Percentiles rank a stretch among this genome's conserved stretches.
Evolutionary conservation across 30 jellyfish, hydroid and myxozoan species (phyloP).

Genomic region (Aurelia sp.): DNA sequence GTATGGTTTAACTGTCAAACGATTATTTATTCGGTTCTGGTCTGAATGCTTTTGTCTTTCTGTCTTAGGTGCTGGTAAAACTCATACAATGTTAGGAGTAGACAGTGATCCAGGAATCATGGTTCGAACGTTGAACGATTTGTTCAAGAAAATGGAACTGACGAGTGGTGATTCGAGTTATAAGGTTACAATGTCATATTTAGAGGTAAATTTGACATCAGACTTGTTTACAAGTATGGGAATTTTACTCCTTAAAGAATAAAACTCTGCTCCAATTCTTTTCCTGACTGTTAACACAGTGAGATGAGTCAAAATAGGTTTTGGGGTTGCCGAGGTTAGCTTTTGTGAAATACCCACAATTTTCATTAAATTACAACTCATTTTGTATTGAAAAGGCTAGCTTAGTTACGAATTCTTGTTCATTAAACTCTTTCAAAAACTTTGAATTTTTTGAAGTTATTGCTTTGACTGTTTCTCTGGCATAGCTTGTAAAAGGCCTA

Average conservation of each 20-base stretch:
- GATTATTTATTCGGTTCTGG: too few relatives aligned
- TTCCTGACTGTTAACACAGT: too few relatives aligned
- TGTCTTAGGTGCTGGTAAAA: constrained; percentile 95
- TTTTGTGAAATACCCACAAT: background rate
- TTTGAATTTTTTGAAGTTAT: too few relatives aligned
- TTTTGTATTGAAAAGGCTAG: background rate
- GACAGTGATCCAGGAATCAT: constrained; percentile 98
- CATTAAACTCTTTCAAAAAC: background rate
- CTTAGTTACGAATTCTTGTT: too few relatives aligned
- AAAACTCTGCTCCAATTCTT: too few relatives aligned
- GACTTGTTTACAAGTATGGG: background rate
- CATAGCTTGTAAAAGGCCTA: too few relatives aligned
- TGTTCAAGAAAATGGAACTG: constrained; percentile 83
- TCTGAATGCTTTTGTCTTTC: too few relatives aligned
- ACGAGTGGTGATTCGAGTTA: constrained; percentile 85
- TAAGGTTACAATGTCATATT: constrained; percentile 90
- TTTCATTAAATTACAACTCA: background rate
- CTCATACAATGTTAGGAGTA: constrained; percentile 97
- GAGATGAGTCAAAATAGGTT: too few relatives aligned
- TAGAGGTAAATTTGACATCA: constrained; percentile 74
- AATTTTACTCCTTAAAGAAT: too few relatives aligned
- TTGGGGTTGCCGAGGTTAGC: too few relatives aligned
- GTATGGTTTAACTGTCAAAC: too few relatives aligned
- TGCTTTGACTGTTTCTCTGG: too few relatives aligned
- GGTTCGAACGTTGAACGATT: constrained; percentile 94